Base-by-base conservation (phyloP, 2,113 vertebrate species). In the Eptesicus fuscus region DNA sequence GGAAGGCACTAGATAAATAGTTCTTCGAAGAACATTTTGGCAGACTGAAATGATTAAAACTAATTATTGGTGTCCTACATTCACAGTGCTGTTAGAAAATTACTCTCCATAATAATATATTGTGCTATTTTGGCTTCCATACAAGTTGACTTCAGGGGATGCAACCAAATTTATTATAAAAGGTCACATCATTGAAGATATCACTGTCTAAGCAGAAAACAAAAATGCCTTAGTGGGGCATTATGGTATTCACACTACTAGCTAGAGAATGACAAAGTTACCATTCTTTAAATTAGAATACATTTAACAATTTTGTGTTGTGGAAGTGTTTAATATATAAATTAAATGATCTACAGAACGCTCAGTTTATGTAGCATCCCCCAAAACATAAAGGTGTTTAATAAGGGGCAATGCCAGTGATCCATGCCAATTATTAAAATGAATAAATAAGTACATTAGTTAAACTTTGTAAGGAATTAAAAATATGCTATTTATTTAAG, bases 401-500 rank as follows among this genome's bases (percentile, higher is more conserved):
- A 71, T n/a, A 84, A 63, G 25, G 22, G 32, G 30, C 22, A 84
- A 28, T 71, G 7, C 77, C 42, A 77, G 18, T 35, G 30, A 70
- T 69, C 14, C 47, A 5, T 2, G 30, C 28, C 10, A 18, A 74
- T 92, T 88, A 74, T 59, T 56, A 61, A 83, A 93, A 77, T 71
- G 23, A 92, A 47, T 53, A 71, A 89, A 63, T 77, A 56, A 69
- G 30, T 0, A 56, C 70, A 87, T 73, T 20, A 67, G 14, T 30
- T 92, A 56, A 92, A 93, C 13, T n/a, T 82, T 83, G 40, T 47
- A 23, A 89, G 61, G 9, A 1, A 30, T 37, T 79, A 5, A 82
- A 42, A 71, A 28, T 95, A 28, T 95, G 7, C 79, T 88, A 71
- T 96, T 98, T 98, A 97, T 98, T 97, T 89, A 96, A 95, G 79